Percentiles rank a stretch among this genome's conserved stretches.
These are phyloP conservation scores for Ageneiosus marmoratus DNA, from an alignment of 2,113 vertebrate species.

Conservation along the genomic window DNA sequence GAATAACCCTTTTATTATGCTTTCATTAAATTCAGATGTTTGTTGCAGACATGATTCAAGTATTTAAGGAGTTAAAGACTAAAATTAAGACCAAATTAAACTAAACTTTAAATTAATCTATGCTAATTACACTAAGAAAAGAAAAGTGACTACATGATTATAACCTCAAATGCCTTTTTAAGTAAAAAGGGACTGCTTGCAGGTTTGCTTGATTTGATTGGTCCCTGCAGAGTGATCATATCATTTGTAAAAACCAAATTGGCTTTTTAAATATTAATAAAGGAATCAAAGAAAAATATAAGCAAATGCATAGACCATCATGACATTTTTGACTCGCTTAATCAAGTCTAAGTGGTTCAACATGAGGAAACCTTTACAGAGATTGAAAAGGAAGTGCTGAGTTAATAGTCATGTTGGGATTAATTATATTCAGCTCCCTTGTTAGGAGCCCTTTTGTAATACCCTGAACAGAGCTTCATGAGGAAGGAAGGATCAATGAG, in stretches of 20 bases:
- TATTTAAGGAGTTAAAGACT: background rate
- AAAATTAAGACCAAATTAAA: too few species aligned
- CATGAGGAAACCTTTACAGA: background rate
- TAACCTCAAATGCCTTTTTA: background rate
- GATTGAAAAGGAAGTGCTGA: slow-evolving; percentile 18
- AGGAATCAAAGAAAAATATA: background rate
- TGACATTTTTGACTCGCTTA: background rate
- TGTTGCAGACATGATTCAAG: background rate
- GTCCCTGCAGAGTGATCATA: background rate
- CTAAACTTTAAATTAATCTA: background rate
- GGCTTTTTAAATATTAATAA: background rate
- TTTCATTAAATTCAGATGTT: background rate
- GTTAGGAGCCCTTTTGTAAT: slow-evolving; percentile 27
- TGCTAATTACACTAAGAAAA: background rate
- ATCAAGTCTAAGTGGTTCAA: background rate
- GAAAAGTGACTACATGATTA: background rate
- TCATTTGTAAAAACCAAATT: background rate
- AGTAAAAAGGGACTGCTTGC: background rate
- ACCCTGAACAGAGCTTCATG: background rate
- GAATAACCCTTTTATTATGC: too few species aligned
- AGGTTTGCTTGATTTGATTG: slow-evolving; percentile 7
- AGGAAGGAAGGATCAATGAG: slow-evolving; percentile 21
- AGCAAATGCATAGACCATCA: background rate
- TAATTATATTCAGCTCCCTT: slow-evolving; percentile 29
- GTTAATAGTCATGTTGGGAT: slow-evolving; percentile 20